Evolutionary conservation across 1,140 invertebrate species (phyloP), one percentile per base, ranked within the genome.

Genomic region (Acromyrmex echinatior): DNA sequence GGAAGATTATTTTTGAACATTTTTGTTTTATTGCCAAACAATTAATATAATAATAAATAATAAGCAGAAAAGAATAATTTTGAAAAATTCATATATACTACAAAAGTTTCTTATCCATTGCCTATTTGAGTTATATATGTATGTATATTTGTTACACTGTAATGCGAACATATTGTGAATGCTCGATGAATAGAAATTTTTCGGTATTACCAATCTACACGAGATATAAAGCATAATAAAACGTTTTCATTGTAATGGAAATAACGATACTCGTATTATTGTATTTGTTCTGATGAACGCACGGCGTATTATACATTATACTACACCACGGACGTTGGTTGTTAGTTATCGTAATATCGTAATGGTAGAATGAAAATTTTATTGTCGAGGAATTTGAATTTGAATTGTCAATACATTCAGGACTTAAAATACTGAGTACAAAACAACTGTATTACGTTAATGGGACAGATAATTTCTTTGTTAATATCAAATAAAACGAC

Each of bases 181-280:
- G 49, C 31, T 51, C 28, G 63, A 25, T 35, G 31, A 77, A 77
- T 31, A 56, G 0, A 56, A 80, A 70, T 58, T 45, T 60, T 45
- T 45, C 65, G 16, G 21, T 28, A 25, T 81, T 81, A 71, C 71
- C 35, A 60, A 71, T 71, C 31, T 28, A 14, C 49, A 16, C 9
- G 28, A 65, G 16, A 31, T 45, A 39, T 25, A 51, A 31, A 45
- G 18, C 18, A n/a, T 58, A 45, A 71, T 81, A 68, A 81, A 81
- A 56, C 21, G 58, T 6, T 58, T 58, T 71, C n/a, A 71, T 71
- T 16, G n/a, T 39, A 71, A 71, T 35, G 16, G 28, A 81, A 81
- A 58, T 60, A 49, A 81, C 18, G n/a, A 80, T 25, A 25, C 9
- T 56, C 21, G 14, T 60, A 53, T n/a, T 16, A 49, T 21, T 71